Evolutionary conservation across 2,113 vertebrate species (phyloP).

Genomic region (Gallinago paraguaiae): DNA sequence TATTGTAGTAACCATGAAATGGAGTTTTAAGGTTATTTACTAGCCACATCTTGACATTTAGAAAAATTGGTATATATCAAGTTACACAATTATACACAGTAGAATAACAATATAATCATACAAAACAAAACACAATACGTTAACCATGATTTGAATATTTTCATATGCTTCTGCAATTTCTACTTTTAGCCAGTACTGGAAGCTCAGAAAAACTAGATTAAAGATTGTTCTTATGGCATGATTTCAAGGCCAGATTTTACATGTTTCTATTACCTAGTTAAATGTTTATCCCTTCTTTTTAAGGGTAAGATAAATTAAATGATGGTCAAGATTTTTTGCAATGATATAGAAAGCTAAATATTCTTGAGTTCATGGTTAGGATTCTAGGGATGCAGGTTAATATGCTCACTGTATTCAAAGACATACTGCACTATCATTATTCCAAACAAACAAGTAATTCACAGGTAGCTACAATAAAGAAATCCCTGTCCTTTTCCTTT

Average conservation of each 20-base stretch:
- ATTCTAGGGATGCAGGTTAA: neutral
- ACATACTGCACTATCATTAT: neutral
- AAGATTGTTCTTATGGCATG: neutral
- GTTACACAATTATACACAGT: slow-evolving; percentile 24
- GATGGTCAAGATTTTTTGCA: neutral
- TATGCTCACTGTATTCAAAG: neutral
- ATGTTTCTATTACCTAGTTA: neutral
- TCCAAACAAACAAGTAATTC: neutral
- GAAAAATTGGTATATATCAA: slow-evolving; percentile 43
- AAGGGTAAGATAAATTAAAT: neutral
- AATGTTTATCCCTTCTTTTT: neutral
- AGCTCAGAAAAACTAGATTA: neutral
- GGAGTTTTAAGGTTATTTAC: slow-evolving; percentile 18
- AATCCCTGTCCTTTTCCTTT: neutral
- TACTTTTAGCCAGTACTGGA: neutral
- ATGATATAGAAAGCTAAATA: neutral
- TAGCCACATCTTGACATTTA: slow-evolving; percentile 49
- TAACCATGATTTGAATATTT: slow-evolving; percentile 42
- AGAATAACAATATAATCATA: neutral
- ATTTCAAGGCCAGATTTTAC: neutral
- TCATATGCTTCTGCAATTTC: neutral
- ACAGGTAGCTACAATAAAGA: neutral
- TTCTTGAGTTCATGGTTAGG: neutral
- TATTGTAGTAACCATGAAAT: neutral
- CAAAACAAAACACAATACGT: slow-evolving; percentile 18